These are phyloP conservation scores for Drosophila tani DNA, from an alignment of 1,140 invertebrate genomes.

Conservation along the genomic window DNA sequence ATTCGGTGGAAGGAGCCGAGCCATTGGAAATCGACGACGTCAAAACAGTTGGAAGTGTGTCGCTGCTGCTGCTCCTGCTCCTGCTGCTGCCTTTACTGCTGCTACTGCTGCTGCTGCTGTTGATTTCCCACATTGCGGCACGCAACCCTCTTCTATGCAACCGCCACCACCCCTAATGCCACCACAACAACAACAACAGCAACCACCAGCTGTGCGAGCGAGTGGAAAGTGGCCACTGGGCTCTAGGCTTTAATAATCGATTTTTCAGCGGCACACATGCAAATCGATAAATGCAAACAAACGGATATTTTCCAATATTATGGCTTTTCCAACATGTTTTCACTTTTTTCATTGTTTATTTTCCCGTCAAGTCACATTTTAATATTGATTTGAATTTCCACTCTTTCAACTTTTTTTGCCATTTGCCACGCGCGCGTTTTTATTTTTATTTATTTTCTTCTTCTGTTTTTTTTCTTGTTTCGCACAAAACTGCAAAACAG, in stretches of 20 bases:
- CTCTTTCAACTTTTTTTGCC: neutral
- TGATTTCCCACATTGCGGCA: slow-evolving; percentile 75
- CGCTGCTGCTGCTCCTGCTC: slow-evolving; percentile 51
- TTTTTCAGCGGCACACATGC: slow-evolving; percentile 72
- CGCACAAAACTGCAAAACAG: slow-evolving; percentile 25
- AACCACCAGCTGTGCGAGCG: slow-evolving; percentile 70
- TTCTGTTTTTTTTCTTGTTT: slow-evolving; percentile 5
- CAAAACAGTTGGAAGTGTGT: slow-evolving; percentile 83
- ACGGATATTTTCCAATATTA: neutral
- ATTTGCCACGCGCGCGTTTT: slow-evolving; percentile 22
- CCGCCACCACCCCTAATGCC: slow-evolving; percentile 21
- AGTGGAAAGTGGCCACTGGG: slow-evolving; percentile 50
- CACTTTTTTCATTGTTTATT: neutral
- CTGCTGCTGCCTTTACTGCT: neutral
- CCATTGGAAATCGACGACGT: slow-evolving; percentile 73
- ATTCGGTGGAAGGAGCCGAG: slow-evolving; percentile 42
- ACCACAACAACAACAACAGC: slow-evolving; percentile 50
- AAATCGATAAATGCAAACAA: slow-evolving; percentile 47
- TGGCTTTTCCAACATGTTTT: neutral
- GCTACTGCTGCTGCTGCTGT: slow-evolving; percentile 45
- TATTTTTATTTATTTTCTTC: slow-evolving; percentile 31
- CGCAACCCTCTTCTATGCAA: slow-evolving; percentile 64
- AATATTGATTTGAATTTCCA: slow-evolving; percentile 1
- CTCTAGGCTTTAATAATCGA: slow-evolving; percentile 73
- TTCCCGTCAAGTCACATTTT: neutral